phyloP scores from a whole-genome alignment of 2,888 invertebrate species.

The Clostera curtula region DNA sequence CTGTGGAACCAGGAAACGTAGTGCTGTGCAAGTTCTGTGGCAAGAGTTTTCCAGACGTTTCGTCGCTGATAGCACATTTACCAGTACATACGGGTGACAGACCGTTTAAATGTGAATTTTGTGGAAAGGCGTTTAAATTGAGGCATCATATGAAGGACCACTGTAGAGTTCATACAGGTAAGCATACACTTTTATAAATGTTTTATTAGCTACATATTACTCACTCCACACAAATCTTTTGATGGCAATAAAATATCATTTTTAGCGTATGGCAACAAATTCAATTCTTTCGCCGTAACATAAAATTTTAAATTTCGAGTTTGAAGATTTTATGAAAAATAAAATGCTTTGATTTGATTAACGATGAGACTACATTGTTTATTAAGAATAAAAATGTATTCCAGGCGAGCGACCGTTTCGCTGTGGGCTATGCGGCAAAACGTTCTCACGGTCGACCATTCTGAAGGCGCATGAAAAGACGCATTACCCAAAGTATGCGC shows the following conservation, averaged over 20 bases:
- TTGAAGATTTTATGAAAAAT: no score
- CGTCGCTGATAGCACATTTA: constrained; percentile 89
- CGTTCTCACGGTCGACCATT: constrained; percentile 92
- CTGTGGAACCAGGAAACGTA: constrained; percentile 82
- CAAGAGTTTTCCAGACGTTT: constrained; percentile 93
- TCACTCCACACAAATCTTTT: no score
- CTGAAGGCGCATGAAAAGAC: constrained; percentile 95
- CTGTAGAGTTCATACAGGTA: constrained; percentile 92
- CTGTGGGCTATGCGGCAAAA: constrained; percentile 91
- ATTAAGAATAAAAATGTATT: constrained; percentile 19
- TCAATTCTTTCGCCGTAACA: no score
- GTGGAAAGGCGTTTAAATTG: constrained; percentile 94
- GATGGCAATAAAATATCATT: no score
- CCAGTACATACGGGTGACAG: constrained; percentile 93
- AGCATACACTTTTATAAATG: constrained; percentile 38
- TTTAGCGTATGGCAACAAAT: no score
- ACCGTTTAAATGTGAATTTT: constrained; percentile 95
- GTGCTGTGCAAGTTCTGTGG: constrained; percentile 95
- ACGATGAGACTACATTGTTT: no score
- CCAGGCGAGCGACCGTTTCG: constrained; percentile 90
- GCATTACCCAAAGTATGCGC: constrained; percentile 92
- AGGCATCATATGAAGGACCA: constrained; percentile 96
- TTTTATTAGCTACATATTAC: no score
- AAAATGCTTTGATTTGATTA: no score
- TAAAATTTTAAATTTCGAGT: no score